Conservation (phyloP, 2,113 vertebrate genomes). For the Collichthys lucidus region DNA sequence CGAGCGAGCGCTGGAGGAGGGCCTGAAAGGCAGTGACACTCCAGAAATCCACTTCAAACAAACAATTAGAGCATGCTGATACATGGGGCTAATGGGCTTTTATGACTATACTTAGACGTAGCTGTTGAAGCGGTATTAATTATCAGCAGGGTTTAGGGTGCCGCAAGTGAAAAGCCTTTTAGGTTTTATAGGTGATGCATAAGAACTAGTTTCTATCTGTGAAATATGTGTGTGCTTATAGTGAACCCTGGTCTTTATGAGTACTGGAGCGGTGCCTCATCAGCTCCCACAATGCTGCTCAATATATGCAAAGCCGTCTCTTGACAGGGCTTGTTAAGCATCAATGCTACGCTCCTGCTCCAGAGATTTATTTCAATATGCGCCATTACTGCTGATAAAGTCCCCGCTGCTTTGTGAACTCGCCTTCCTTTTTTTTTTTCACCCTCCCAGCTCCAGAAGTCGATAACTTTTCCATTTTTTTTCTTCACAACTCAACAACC, state of each 20-base stretch:
- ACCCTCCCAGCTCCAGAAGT: constrained; percentile 15
- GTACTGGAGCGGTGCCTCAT: constrained; percentile 40
- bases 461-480: not conserved
- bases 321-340: constrained; percentile 73
- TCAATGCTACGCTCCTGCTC: constrained; percentile 66
- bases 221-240: constrained; percentile 9
- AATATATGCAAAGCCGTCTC: constrained; percentile 77
- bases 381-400: constrained; percentile 72
- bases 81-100: constrained; percentile 52
- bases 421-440: constrained; percentile 2
- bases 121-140: constrained; percentile 60
- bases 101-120: constrained; percentile 39
- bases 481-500: not conserved
- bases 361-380: constrained; percentile 73
- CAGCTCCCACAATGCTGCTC: constrained; percentile 58
- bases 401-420: constrained; percentile 57
- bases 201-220: not conserved
- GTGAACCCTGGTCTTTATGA: constrained; percentile 28
- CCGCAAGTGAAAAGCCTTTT: constrained; percentile 23
- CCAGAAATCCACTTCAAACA: constrained; percentile 69
- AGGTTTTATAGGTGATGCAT: constrained; percentile 32
- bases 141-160: constrained; percentile 32
- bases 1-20: constrained; percentile 39
- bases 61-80: constrained; percentile 62
- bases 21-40: constrained; percentile 52